Evolutionary conservation across 2,113 vertebrate species (phyloP).

Genomic region (Crotalus viridis): DNA sequence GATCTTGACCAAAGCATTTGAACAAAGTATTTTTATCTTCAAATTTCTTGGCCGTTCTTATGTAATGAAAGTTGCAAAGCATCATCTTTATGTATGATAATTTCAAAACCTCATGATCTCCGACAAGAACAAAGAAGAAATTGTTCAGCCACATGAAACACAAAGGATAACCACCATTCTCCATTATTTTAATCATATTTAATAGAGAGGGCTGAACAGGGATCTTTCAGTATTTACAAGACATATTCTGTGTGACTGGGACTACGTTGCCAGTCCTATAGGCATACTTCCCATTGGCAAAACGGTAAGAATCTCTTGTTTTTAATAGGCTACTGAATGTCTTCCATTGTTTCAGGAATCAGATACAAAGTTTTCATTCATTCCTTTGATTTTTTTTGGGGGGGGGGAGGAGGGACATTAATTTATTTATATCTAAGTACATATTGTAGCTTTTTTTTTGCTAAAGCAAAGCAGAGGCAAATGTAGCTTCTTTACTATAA

Average conservation of each 20-base stretch:
- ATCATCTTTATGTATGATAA: slow-evolving; percentile 26
- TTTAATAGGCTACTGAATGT: slow-evolving; percentile 45
- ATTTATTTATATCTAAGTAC: not conserved
- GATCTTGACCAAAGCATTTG: slow-evolving; percentile 33
- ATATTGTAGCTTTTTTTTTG: not conserved
- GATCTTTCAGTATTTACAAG: slow-evolving; percentile 28
- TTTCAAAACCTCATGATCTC: not conserved
- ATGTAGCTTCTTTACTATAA: not conserved
- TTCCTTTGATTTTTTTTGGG: not conserved
- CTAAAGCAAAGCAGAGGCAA: not conserved
- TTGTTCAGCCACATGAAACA: slow-evolving; percentile 21
- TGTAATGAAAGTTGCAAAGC: slow-evolving; percentile 39
- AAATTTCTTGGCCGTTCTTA: slow-evolving; percentile 42
- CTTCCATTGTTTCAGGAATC: slow-evolving; percentile 36
- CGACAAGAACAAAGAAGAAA: slow-evolving; percentile 32
- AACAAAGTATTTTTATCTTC: slow-evolving; percentile 54
- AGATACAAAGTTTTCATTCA: not conserved
- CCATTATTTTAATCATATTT: slow-evolving; percentile 23
- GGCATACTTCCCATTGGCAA: slow-evolving; percentile 46
- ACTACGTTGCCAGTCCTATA: slow-evolving; percentile 36
- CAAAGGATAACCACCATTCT: not conserved
- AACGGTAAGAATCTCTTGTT: slow-evolving; percentile 50
- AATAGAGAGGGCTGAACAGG: slow-evolving; percentile 41
- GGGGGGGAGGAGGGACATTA: not conserved
- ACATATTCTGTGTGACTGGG: not conserved